phyloP scores from a whole-genome alignment of 2,797 vertebrate genomes.

The Takifugu rubripes region DNA sequence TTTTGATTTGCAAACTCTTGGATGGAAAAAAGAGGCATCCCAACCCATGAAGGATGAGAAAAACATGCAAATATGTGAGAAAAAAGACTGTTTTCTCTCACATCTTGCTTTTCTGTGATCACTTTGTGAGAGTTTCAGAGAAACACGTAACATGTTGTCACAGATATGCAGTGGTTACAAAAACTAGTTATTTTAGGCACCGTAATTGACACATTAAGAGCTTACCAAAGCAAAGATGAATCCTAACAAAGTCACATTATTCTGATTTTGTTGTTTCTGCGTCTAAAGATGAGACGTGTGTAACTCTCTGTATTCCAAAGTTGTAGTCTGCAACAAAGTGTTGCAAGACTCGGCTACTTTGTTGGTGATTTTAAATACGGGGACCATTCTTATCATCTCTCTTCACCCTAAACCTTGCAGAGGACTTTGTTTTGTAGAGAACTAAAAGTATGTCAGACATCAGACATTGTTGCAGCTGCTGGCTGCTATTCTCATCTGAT shows the following conservation, averaged over 20 bases:
- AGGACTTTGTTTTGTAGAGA: slow-evolving; percentile 10
- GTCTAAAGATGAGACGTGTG: slow-evolving; percentile 49
- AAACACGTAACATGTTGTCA: slow-evolving; percentile 62
- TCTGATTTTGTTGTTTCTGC: slow-evolving; percentile 52
- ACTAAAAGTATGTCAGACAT: slow-evolving; percentile 21
- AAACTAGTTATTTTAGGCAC: slow-evolving; percentile 60
- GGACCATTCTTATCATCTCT: slow-evolving; percentile 28
- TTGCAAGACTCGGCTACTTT: slow-evolving; percentile 26
- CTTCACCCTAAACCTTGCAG: slow-evolving; percentile 28
- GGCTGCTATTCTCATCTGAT: slow-evolving; percentile 1
- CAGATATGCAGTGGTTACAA: slow-evolving; percentile 42
- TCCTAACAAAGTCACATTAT: slow-evolving; percentile 42
- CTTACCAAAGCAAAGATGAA: slow-evolving; percentile 30
- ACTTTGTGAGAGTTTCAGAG: slow-evolving; percentile 42
- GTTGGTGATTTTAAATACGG: slow-evolving; percentile 42
- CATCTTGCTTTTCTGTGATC: slow-evolving; percentile 55
- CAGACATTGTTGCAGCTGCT: slow-evolving; percentile 10
- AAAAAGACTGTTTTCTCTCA: slow-evolving; percentile 47
- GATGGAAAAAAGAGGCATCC: slow-evolving; percentile 30
- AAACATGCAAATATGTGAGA: slow-evolving; percentile 35
- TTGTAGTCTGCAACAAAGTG: slow-evolving; percentile 49
- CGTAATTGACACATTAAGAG: slow-evolving; percentile 64
- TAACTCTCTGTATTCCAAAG: slow-evolving; percentile 38
- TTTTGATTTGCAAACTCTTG: slow-evolving; percentile 30
- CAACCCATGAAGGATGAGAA: slow-evolving; percentile 23